phyloP scores from a whole-genome alignment of 2,888 invertebrate species.

The Calameuta idolon region DNA sequence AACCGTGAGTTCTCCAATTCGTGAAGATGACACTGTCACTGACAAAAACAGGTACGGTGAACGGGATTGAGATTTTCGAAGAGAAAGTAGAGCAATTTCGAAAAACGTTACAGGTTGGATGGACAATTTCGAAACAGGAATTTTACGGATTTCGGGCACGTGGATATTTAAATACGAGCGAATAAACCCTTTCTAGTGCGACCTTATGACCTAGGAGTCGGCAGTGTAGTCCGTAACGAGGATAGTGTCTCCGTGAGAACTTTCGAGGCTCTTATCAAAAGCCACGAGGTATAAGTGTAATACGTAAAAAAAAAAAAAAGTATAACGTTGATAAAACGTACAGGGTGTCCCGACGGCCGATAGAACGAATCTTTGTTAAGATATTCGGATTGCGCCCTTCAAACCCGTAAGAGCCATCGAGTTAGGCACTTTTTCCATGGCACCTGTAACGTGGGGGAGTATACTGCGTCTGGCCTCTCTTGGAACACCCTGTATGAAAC shows the following conservation, averaged over 20 bases:
- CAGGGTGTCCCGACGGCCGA: slow-evolving; percentile 48
- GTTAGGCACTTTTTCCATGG: slow-evolving; percentile 29
- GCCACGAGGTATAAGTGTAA: background rate
- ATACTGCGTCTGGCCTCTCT: slow-evolving; percentile 38
- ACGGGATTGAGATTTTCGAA: background rate
- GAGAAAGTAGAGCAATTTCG: background rate
- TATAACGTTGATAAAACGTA: slow-evolving; percentile 27
- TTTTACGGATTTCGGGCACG: background rate
- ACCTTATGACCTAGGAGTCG: background rate
- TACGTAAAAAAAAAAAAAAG: background rate
- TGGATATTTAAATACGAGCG: background rate
- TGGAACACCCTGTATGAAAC: slow-evolving; percentile 54
- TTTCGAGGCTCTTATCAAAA: background rate
- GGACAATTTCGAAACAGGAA: background rate
- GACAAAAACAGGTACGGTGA: background rate
- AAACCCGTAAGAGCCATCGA: slow-evolving; percentile 32
- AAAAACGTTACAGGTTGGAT: background rate
- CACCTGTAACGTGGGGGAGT: slow-evolving; percentile 31
- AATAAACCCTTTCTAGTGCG: background rate
- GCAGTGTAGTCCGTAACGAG: background rate
- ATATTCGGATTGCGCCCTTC: slow-evolving; percentile 28
- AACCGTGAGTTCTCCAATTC: background rate
- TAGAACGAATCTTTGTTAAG: slow-evolving; percentile 7
- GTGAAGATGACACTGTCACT: background rate
- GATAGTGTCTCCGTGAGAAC: background rate